Conservation (phyloP, 2,888 invertebrate species). For the Caenorhabditis sp. region DNA sequence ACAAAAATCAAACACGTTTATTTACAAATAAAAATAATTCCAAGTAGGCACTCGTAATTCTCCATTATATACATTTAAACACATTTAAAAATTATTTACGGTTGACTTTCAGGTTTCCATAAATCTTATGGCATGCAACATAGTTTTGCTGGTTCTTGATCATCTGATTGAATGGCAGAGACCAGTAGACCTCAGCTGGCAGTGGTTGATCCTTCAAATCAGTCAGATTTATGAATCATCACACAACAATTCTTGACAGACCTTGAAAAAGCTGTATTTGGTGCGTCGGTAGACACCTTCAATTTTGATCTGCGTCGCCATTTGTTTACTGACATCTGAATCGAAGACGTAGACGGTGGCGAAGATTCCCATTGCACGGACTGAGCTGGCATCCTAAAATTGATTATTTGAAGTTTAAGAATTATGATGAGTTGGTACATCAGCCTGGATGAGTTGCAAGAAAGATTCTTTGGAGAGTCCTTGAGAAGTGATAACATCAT, state of each 20-base stretch:
- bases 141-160: slow-evolving; percentile 79
- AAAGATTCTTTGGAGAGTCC: slow-evolving; percentile 80
- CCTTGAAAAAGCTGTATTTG: slow-evolving; percentile 77
- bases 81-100: slow-evolving; percentile 23
- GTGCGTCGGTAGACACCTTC: slow-evolving; percentile 80
- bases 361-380: slow-evolving; percentile 81
- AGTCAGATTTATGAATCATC: neutral
- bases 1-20: slow-evolving; percentile 21
- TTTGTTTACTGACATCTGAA: slow-evolving; percentile 78
- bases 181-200: slow-evolving; percentile 81
- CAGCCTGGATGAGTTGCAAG: slow-evolving; percentile 76
- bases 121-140: slow-evolving; percentile 82
- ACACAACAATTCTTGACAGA: neutral
- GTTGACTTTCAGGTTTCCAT: slow-evolving; percentile 79
- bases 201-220: slow-evolving; percentile 77
- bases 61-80: neutral
- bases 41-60: neutral
- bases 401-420: neutral
- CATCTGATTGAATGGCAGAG: slow-evolving; percentile 81
- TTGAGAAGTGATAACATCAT: slow-evolving; percentile 80
- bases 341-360: slow-evolving; percentile 82
- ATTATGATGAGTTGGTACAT: slow-evolving; percentile 64
- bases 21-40: slow-evolving; percentile 46
- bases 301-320: slow-evolving; percentile 78
- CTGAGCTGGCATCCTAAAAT: slow-evolving; percentile 73